Evolutionary conservation across 2,113 vertebrate genomes (phyloP).

Genomic region (Athene cunicularia): DNA sequence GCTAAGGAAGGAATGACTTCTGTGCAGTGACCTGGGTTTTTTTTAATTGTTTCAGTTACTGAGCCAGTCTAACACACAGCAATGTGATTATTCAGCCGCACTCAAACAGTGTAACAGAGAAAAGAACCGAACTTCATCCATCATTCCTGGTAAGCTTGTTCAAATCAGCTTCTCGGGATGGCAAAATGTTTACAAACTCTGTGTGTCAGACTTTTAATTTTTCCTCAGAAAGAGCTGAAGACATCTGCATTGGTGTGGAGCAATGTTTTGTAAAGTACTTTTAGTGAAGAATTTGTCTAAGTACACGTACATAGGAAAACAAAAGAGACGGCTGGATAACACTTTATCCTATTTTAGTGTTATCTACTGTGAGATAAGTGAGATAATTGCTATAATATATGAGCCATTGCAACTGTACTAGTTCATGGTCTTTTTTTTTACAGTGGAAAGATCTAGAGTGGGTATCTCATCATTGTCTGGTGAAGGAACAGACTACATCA

Average conservation of each 20-base stretch:
- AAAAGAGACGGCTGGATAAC: background rate
- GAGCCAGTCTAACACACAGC: constrained; percentile 81
- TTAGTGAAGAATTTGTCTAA: background rate
- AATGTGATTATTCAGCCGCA: constrained; percentile 83
- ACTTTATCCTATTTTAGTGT: background rate
- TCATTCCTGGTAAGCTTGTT: constrained; percentile 84
- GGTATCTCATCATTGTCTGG: constrained; percentile 80
- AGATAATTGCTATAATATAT: background rate
- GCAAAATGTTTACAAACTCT: background rate
- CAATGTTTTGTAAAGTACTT: background rate
- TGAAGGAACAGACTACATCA: constrained; percentile 91
- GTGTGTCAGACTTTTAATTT: background rate
- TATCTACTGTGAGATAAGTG: background rate
- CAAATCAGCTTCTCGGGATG: background rate
- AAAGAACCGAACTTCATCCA: constrained; percentile 86
- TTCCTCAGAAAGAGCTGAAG: background rate
- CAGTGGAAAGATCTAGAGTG: constrained; percentile 89
- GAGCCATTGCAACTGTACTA: background rate
- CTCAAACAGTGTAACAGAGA: constrained; percentile 86
- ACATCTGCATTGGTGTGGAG: background rate
- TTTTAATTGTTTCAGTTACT: constrained; percentile 80
- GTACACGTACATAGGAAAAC: background rate
- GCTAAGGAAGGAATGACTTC: background rate
- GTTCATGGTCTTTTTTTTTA: constrained; percentile 52
- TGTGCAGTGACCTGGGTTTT: background rate